Base-by-base conservation (phyloP, 1,140 invertebrate genomes). In the Phymorhynchus buccinoides region DNA sequence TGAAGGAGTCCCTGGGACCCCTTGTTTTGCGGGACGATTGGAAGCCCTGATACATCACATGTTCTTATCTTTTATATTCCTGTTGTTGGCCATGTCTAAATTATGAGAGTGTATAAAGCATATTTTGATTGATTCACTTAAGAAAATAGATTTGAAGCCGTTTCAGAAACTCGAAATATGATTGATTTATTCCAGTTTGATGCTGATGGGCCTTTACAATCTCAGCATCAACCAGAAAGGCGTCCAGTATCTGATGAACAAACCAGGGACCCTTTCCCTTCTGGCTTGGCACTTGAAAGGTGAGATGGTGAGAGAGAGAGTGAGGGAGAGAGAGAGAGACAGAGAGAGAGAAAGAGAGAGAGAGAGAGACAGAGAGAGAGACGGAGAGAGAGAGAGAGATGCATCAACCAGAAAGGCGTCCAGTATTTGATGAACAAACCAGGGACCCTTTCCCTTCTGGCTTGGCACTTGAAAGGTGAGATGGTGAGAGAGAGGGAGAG, bases 161-260 rank as follows among this genome's bases (percentile, higher is more conserved):
- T n/a, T n/a, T n/a, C n/a, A n/a, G n/a, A n/a, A n/a, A n/a, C n/a
- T n/a, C n/a, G n/a, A n/a, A n/a, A n/a, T n/a, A n/a, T n/a, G n/a
- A n/a, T n/a, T n/a, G n/a, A n/a, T n/a, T n/a, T 85, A 77, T 82
- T 86, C 27, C 85, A 91, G 91, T 42, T 85, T 91, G 48, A 87
- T 91, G 68, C 42, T 91, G 78, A 91, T 91, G 91, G 79, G 86
- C 22, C 68, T 91, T 37, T 91, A 90, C 84, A 91, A 91, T 83
- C 66, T 91, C 9, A 91, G 90, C 75, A 91, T 91, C 41, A 91
- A 91, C 80, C 87, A 91, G 84, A 91, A 89, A 84, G 91, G 90
- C 12, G 86, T 89, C 9, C 88, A 89, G 71, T 89, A 89, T 75
- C 78, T 91, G 32, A 85, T 83, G n/a, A 84, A 86, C 71, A 90